A percentile compares a stretch with the other conserved stretches of the same genome.
These are phyloP conservation scores for Gymnocheta viridis DNA, from an alignment of 2,888 invertebrate genomes.

Conservation along the genomic window DNA sequence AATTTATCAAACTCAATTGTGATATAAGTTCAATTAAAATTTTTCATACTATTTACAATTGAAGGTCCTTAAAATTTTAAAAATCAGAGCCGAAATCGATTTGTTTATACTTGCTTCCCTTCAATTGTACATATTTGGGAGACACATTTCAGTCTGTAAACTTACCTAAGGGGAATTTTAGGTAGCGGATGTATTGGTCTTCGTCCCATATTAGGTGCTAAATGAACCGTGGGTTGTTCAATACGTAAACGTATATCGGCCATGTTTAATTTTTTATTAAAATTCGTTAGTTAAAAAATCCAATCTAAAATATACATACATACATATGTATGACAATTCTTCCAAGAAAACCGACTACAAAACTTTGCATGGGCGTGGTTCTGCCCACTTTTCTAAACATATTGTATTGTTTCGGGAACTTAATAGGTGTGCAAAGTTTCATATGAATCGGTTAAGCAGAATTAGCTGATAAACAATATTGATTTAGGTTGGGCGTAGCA, in stretches of 20 bases:
- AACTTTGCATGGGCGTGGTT: too few relatives aligned
- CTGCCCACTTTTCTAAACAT: too few relatives aligned
- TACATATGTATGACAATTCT: too few relatives aligned
- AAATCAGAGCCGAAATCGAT: not conserved
- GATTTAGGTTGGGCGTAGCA: too few relatives aligned
- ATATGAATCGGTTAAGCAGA: too few relatives aligned
- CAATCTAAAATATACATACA: conserved; percentile 26
- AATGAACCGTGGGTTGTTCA: conserved; percentile 65
- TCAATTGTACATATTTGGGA: not conserved
- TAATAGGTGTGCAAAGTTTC: too few relatives aligned
- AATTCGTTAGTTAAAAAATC: conserved; percentile 19
- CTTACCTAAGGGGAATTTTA: conserved; percentile 63
- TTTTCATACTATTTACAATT: not conserved
- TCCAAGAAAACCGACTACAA: too few relatives aligned
- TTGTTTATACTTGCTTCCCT: not conserved
- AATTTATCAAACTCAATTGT: too few relatives aligned
- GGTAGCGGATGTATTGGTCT: conserved; percentile 63
- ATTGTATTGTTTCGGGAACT: too few relatives aligned
- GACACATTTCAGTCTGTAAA: not conserved
- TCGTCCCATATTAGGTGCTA: conserved; percentile 44
- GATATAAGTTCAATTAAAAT: conserved; percentile 20
- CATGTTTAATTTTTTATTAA: conserved; percentile 58
- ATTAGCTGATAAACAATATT: too few relatives aligned
- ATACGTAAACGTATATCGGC: conserved; percentile 72
- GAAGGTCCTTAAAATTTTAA: not conserved